These are phyloP conservation scores for Odontamblyopus lacepedii DNA, from an alignment of 2,797 vertebrate species.

Conservation along the genomic window DNA sequence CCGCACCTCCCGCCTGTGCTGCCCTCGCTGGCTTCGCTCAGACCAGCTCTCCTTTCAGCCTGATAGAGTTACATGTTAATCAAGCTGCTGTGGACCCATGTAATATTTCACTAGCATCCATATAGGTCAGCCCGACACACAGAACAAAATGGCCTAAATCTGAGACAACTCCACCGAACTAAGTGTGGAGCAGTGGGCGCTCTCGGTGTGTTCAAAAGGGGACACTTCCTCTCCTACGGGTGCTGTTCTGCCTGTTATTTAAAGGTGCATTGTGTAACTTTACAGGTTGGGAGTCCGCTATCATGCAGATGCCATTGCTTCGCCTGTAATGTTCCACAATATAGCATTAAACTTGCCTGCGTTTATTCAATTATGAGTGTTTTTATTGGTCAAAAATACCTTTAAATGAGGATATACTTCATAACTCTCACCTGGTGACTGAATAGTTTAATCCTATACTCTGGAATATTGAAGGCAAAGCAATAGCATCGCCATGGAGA, in stretches of 20 bases:
- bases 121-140: constrained; percentile 52
- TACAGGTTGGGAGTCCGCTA: too few species aligned
- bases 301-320: too few species aligned
- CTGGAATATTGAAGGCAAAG: too few species aligned
- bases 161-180: constrained; percentile 41
- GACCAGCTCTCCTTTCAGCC: constrained; percentile 21
- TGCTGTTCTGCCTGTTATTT: constrained; percentile 19
- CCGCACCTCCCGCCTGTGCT: not conserved
- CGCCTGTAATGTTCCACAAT: too few species aligned
- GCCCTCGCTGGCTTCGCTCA: not conserved
- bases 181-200: constrained; percentile 29
- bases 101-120: constrained; percentile 50
- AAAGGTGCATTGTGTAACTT: not conserved
- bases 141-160: constrained; percentile 56
- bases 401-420: too few species aligned
- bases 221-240: constrained; percentile 34
- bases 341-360: too few species aligned
- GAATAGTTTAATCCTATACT: too few species aligned
- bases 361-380: too few species aligned
- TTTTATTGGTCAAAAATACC: too few species aligned
- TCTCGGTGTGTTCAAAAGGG: constrained; percentile 1
- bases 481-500: too few species aligned
- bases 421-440: too few species aligned
- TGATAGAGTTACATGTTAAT: constrained; percentile 32
- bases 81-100: constrained; percentile 42